Evolutionary conservation across 2,113 vertebrate species (phyloP).

Genomic region (Ceyx margarethae): DNA sequence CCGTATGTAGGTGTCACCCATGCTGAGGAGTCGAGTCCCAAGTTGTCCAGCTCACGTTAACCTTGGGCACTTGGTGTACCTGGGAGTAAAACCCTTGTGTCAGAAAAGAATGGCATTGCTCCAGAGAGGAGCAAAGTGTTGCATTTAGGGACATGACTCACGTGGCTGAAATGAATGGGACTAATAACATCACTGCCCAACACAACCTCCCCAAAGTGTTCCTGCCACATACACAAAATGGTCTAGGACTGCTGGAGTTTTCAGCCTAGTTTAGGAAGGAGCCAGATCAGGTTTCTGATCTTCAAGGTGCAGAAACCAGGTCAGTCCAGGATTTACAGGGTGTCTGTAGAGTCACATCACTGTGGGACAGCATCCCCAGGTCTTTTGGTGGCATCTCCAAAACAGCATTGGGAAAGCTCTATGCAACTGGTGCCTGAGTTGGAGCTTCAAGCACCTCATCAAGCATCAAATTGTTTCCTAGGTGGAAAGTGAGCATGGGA

Average conservation of each 20-base stretch:
- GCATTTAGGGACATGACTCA: not conserved
- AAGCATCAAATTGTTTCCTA: not conserved
- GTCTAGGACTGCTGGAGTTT: not conserved
- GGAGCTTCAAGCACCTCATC: not conserved
- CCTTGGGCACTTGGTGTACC: too few relatives aligned
- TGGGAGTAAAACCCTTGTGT: not conserved
- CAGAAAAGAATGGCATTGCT: not conserved
- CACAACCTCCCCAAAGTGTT: not conserved
- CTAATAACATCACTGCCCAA: not conserved
- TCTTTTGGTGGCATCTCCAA: not conserved
- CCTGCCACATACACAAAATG: not conserved
- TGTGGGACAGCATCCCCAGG: not conserved
- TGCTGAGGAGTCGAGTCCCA: rapidly evolving
- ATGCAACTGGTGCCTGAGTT: not conserved
- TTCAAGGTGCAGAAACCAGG: not conserved
- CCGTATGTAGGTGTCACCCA: rapidly evolving
- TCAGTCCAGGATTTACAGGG: not conserved
- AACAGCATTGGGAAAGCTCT: rapidly evolving
- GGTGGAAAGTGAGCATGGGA: not conserved
- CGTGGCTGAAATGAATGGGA: rapidly evolving
- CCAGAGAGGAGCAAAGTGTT: not conserved
- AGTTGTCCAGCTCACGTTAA: not conserved
- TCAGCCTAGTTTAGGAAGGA: not conserved
- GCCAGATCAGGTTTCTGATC: not conserved
- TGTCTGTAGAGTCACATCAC: too few relatives aligned